phyloP scores from a whole-genome alignment of 1,140 invertebrate species.

The Druon quercuslanigerum region DNA sequence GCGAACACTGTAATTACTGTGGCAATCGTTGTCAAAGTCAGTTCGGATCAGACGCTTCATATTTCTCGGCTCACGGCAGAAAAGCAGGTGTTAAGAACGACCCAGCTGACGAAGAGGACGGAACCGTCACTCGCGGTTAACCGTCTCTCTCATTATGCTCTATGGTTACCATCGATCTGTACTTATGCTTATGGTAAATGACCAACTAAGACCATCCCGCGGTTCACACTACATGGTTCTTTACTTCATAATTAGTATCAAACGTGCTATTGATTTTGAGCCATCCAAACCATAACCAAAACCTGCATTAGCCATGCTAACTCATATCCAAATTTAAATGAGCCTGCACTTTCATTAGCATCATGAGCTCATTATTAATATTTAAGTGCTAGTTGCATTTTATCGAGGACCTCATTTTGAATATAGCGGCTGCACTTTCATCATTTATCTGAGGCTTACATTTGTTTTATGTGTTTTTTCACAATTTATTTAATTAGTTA shows the following conservation, averaged over 20 bases:
- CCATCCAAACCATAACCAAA: constrained; percentile 11
- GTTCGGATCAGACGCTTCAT: constrained; percentile 18
- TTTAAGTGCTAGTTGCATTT: too few relatives aligned
- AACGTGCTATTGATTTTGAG: constrained; percentile 9
- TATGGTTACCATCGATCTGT: constrained; percentile 20
- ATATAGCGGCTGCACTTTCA: too few relatives aligned
- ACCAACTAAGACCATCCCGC: neutral
- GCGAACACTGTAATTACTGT: constrained; percentile 28
- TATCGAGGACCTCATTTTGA: too few relatives aligned
- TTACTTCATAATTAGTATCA: constrained; percentile 5
- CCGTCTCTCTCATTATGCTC: constrained; percentile 18
- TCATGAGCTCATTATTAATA: neutral
- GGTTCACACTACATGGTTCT: neutral
- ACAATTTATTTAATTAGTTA: too few relatives aligned
- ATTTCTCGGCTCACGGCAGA: constrained; percentile 16
- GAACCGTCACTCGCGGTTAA: constrained; percentile 24
- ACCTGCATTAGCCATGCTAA: constrained; percentile 17
- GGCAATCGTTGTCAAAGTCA: constrained; percentile 30
- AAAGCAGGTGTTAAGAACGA: constrained; percentile 27
- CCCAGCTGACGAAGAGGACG: constrained; percentile 20
- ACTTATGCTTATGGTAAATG: constrained; percentile 27
- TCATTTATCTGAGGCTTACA: too few relatives aligned
- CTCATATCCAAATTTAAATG: constrained; percentile 3
- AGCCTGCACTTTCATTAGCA: neutral
- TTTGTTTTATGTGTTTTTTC: too few relatives aligned